Base-by-base conservation (phyloP, 2,888 invertebrate genomes). In the Drosophila robusta region DNA sequence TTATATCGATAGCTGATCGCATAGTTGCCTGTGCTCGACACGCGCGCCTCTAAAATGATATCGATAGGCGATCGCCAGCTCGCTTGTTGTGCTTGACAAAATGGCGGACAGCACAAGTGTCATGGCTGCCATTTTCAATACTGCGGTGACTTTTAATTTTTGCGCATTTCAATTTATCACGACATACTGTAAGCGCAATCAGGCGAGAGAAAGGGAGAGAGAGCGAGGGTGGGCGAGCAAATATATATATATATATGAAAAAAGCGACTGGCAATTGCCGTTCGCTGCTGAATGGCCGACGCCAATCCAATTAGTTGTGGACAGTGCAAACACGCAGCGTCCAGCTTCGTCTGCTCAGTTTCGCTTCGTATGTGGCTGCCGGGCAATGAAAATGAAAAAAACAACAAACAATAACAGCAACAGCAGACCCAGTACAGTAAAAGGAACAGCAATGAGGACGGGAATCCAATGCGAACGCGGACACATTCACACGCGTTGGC, bases 281-380 rank as follows among this genome's bases (percentile, higher is more conserved):
- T 47, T 41, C 56, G 42, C 26, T 65, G 36, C 56, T 54, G 63
- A 69, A 62, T 67, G 57, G 58, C 49, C 67, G 69, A 71, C 71
- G 80, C 46, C 86, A 82, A 83, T 86, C 81, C 81, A 82, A 82
- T 86, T 82, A 86, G 77, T 71, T 71, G 79, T 52, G 71, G 74
- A 74, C 83, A 66, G 83, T 73, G 83, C 69, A 82, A 85, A 81
- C 85, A 80, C 65, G 66, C 57, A 56, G 63, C 42, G 54, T 56
- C 54, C 77, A 65, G 65, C 64, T 38, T 62, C 58, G 50, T 62
- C 62, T 39, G 36, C 61, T 51, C 62, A 54, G 49, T 63, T 44
- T 51, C 64, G 38, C 60, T 49, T 46, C 47, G 56, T 47, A 18
- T 75, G 57, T 69, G 63, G 78, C 80, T 75, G 82, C 57, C 50